Evolutionary conservation across 2,797 vertebrate genomes (phyloP).

Genomic region (Microctenopoma steveboyesi): DNA sequence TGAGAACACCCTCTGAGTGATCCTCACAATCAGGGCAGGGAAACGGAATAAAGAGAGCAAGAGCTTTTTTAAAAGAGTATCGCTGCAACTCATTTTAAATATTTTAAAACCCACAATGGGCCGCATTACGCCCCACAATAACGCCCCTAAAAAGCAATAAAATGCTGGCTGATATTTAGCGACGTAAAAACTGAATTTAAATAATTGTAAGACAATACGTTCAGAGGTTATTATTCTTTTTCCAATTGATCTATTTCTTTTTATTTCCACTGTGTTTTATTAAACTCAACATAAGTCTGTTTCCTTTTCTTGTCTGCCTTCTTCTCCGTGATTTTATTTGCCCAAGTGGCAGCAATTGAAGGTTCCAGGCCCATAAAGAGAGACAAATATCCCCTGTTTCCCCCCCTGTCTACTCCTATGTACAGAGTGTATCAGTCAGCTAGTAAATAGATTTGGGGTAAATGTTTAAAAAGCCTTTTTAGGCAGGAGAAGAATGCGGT

Average conservation of each 20-base stretch:
- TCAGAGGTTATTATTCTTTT: not conserved
- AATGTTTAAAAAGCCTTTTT: slow-evolving; percentile 80
- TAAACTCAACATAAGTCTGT: slow-evolving; percentile 29
- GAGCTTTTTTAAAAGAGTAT: slow-evolving; percentile 34
- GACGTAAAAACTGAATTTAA: slow-evolving; percentile 26
- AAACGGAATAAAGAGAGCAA: slow-evolving; percentile 53
- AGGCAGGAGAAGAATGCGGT: slow-evolving; percentile 72
- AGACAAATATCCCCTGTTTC: slow-evolving; percentile 63
- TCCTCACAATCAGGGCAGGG: slow-evolving; percentile 50
- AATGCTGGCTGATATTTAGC: slow-evolving; percentile 21
- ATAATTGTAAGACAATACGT: slow-evolving; percentile 21
- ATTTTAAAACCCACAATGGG: slow-evolving; percentile 44
- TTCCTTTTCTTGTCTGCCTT: slow-evolving; percentile 4
- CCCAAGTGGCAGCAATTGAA: slow-evolving; percentile 61
- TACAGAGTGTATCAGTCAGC: slow-evolving; percentile 71
- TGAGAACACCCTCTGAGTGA: slow-evolving; percentile 52
- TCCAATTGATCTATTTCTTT: slow-evolving; percentile 3
- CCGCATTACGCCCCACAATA: not conserved
- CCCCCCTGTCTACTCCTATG: slow-evolving; percentile 61
- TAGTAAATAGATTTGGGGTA: slow-evolving; percentile 79
- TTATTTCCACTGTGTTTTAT: slow-evolving; percentile 42
- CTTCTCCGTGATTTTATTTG: slow-evolving; percentile 18
- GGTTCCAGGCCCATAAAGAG: slow-evolving; percentile 64
- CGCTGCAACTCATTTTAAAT: slow-evolving; percentile 26
- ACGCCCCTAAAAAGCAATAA: slow-evolving; percentile 33